Conservation (phyloP, 23 tunicate genomes). For the Aplidium turbinatum region DNA sequence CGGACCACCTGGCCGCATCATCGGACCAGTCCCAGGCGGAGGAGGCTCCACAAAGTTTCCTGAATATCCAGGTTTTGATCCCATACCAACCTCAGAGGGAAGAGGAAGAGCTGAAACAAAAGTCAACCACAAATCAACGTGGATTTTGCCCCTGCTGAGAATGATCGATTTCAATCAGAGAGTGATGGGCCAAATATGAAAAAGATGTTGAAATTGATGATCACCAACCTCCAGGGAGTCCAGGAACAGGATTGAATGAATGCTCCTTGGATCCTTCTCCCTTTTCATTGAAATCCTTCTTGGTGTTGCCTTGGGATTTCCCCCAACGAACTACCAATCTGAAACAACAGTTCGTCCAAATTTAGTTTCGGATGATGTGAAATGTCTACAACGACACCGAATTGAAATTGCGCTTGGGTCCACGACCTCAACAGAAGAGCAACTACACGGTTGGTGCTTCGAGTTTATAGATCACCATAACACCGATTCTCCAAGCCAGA, state of each 20-base stretch:
- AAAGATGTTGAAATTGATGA: no score
- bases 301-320: slow-evolving; percentile 74
- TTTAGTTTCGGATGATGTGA: no score
- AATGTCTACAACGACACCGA: no score
- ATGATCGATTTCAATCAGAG: no score
- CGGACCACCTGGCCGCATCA: slow-evolving; percentile 49
- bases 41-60: slow-evolving; percentile 71
- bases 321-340: slow-evolving; percentile 89
- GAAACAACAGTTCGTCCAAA: slow-evolving; percentile 1
- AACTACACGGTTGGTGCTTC: no score
- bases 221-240: slow-evolving; percentile 78
- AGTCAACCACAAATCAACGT: no score
- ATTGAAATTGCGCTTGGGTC: no score
- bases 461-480: no score
- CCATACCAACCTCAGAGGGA: slow-evolving; percentile 58
- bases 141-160: no score
- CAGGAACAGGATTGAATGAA: slow-evolving; percentile 56
- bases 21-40: slow-evolving; percentile 84
- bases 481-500: no score
- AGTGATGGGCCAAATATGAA: no score
- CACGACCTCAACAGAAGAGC: no score
- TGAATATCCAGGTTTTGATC: slow-evolving; percentile 9
- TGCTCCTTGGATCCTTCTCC: slow-evolving; percentile 12
- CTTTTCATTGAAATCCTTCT: slow-evolving; percentile 39
- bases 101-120: slow-evolving; percentile 65